phyloP scores from a whole-genome alignment of 2,888 invertebrate genomes.

The Chromoteleia sp. region DNA sequence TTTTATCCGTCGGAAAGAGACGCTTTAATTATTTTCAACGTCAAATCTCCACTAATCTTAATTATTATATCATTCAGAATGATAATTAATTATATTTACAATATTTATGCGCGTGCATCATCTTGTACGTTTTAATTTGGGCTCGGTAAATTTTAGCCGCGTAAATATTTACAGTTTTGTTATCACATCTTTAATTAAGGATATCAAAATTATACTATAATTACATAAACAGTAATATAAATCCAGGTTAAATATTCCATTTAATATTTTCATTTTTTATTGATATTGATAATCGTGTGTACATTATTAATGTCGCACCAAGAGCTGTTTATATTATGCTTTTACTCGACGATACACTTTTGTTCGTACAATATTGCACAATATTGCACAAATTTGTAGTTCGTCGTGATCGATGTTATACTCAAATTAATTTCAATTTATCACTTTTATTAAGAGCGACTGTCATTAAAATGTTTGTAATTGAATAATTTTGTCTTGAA shows the following conservation, averaged over 20 bases:
- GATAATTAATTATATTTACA: conserved; percentile 36
- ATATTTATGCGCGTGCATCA: neutral
- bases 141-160: conserved; percentile 24
- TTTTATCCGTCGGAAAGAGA: conserved; percentile 18
- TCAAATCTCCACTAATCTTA: conserved; percentile 20
- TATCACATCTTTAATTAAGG: conserved; percentile 41
- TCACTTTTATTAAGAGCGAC: conserved; percentile 22
- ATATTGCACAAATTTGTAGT: conserved; percentile 22
- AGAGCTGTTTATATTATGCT: conserved; percentile 27
- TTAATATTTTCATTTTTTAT: conserved; percentile 35
- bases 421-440: conserved; percentile 37
- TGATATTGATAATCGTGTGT: conserved; percentile 33
- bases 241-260: conserved; percentile 30
- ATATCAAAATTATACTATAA: conserved; percentile 39
- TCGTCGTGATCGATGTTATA: conserved; percentile 28
- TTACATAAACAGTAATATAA: conserved; percentile 41
- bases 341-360: conserved; percentile 31
- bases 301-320: conserved; percentile 42
- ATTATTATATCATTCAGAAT: conserved; percentile 19
- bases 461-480: conserved; percentile 26
- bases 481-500: conserved; percentile 13
- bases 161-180: conserved; percentile 46
- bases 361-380: conserved; percentile 8
- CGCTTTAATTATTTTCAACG: conserved; percentile 18
- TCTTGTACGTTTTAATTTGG: neutral